A percentile compares a stretch with the other conserved stretches of the same genome.
These are phyloP conservation scores for Apodemia mormo DNA, from an alignment of 2,888 invertebrate species.

Conservation along the genomic window DNA sequence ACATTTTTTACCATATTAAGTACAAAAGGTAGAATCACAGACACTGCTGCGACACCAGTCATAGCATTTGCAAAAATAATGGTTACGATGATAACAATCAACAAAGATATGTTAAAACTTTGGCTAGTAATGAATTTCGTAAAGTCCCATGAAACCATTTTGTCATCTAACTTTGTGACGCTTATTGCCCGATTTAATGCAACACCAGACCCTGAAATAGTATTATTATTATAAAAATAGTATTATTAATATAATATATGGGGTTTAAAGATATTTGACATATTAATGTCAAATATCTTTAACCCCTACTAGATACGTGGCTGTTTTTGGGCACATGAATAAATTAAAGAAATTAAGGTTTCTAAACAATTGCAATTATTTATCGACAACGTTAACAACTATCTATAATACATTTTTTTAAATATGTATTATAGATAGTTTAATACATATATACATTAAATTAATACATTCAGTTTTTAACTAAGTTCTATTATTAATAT, in stretches of 20 bases:
- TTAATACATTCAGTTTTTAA: too few relatives aligned
- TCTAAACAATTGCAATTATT: too few relatives aligned
- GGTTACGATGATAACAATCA: conserved; percentile 45
- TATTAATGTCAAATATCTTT: too few relatives aligned
- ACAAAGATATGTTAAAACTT: conserved; percentile 39
- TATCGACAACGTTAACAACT: too few relatives aligned
- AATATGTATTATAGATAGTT: too few relatives aligned
- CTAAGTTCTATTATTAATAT: too few relatives aligned
- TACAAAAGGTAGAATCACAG: conserved; percentile 49
- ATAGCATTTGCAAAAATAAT: conserved; percentile 48
- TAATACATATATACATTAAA: too few relatives aligned
- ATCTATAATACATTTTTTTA: too few relatives aligned
- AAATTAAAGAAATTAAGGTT: not conserved
- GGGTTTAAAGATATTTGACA: too few relatives aligned
- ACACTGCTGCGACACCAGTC: conserved; percentile 48
- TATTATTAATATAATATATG: not conserved
- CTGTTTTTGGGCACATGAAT: not conserved
- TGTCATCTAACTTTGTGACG: conserved; percentile 31
- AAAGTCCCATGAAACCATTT: conserved; percentile 31
- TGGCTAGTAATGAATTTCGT: conserved; percentile 40
- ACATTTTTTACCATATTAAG: conserved; percentile 48
- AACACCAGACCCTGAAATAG: conserved; percentile 47
- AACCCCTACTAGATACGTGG: not conserved
- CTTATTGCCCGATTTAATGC: conserved; percentile 39
- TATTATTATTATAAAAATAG: conserved; percentile 28